Evolutionary conservation across 2,888 invertebrate genomes (phyloP).

Genomic region (Mactromeris polynyma): DNA sequence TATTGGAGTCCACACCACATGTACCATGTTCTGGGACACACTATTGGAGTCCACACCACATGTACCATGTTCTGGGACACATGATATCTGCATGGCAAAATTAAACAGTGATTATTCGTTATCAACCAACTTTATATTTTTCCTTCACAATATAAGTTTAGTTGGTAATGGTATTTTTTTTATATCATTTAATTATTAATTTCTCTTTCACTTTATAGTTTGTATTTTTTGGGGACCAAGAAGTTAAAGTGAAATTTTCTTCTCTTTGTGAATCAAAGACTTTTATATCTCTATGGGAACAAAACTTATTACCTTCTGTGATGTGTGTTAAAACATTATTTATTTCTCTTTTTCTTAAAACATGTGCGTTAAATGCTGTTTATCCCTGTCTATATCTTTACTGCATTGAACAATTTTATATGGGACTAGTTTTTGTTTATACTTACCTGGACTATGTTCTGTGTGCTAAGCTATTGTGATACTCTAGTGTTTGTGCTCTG

Average conservation of each 20-base stretch:
- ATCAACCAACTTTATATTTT: no score
- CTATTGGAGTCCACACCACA: no score
- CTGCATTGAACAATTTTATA: neutral
- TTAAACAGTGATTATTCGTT: no score
- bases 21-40: no score
- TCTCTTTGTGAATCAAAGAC: neutral
- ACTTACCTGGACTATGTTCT: no score
- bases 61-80: no score
- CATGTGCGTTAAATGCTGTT: neutral
- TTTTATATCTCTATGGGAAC: slow-evolving; percentile 37
- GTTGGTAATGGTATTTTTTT: neutral
- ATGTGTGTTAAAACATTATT: slow-evolving; percentile 20
- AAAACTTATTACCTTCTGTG: slow-evolving; percentile 25
- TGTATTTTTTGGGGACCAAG: slow-evolving; percentile 1
- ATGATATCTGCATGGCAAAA: no score
- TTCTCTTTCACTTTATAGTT: neutral
- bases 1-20: no score
- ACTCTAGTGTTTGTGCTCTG: no score
- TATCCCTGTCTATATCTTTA: neutral
- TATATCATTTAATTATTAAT: neutral
- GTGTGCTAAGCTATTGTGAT: no score
- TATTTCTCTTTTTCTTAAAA: neutral
- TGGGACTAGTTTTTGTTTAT: neutral
- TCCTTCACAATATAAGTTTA: neutral
- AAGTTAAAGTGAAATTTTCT: neutral